Percentiles rank a stretch among this genome's conserved stretches.
These are phyloP conservation scores for Tupaia chinensis DNA, from an alignment of 2,113 vertebrate species.

Conservation along the genomic window DNA sequence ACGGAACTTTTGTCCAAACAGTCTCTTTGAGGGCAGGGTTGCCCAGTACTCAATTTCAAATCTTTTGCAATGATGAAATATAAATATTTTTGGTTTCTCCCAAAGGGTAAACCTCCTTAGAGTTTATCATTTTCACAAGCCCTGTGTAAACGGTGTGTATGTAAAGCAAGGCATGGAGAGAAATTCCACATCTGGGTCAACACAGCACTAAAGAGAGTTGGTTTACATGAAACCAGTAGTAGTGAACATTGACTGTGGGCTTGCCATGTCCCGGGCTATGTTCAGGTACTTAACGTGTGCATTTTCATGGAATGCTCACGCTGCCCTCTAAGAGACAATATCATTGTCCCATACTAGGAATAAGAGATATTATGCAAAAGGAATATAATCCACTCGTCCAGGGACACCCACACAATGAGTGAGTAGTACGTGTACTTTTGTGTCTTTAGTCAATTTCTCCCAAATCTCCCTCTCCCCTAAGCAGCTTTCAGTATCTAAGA, in stretches of 20 bases:
- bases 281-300: too few species aligned
- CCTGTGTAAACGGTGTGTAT: not conserved
- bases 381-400: not conserved
- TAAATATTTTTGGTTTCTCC: constrained; percentile 1
- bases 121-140: not conserved
- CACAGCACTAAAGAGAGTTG: not conserved
- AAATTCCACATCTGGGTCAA: not conserved
- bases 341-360: not conserved
- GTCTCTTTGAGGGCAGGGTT: constrained; percentile 13
- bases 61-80: not conserved
- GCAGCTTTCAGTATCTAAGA: too few species aligned
- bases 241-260: not conserved
- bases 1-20: not conserved
- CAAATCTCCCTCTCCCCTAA: too few species aligned
- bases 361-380: not conserved
- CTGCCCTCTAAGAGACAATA: not conserved
- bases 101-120: not conserved
- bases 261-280: not conserved
- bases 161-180: not conserved
- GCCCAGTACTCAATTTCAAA: not conserved
- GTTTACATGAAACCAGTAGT: not conserved
- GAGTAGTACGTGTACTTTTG: too few species aligned
- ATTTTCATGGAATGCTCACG: not conserved
- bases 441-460: too few species aligned
- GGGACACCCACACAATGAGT: not conserved